phyloP scores from a whole-genome alignment of 2,113 vertebrate genomes.

The Glareola pratincola region DNA sequence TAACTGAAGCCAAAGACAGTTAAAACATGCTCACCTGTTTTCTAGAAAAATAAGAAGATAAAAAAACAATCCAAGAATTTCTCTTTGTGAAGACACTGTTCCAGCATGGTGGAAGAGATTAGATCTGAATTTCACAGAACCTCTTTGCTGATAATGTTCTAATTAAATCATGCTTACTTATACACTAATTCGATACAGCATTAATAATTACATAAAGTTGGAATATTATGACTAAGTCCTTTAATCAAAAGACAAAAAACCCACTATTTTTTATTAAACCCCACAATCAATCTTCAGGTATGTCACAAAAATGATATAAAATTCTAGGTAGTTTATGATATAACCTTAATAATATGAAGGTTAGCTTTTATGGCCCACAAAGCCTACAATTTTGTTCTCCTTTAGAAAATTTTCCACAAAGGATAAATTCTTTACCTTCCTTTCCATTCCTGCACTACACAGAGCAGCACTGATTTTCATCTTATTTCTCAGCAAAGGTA shows the following conservation, averaged over 20 bases:
- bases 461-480: neutral
- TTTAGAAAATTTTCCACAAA: neutral
- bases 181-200: neutral
- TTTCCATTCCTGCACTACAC: neutral
- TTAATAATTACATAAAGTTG: neutral
- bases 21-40: neutral
- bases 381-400: neutral
- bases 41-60: neutral
- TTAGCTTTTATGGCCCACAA: neutral
- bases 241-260: neutral
- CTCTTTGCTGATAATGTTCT: neutral
- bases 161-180: neutral
- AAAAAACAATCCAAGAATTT: neutral
- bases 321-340: neutral
- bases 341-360: neutral
- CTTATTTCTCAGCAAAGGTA: neutral
- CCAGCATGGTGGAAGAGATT: neutral
- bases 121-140: neutral
- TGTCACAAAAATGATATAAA: neutral
- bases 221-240: neutral
- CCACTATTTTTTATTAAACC: neutral
- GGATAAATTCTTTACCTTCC: neutral
- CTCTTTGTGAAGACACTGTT: neutral
- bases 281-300: neutral
- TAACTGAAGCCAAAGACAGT: neutral